Percentiles rank a stretch among this genome's conserved stretches.
Conservation (phyloP, 2,888 invertebrate genomes). For the Sarcophaga subvicina region DNA sequence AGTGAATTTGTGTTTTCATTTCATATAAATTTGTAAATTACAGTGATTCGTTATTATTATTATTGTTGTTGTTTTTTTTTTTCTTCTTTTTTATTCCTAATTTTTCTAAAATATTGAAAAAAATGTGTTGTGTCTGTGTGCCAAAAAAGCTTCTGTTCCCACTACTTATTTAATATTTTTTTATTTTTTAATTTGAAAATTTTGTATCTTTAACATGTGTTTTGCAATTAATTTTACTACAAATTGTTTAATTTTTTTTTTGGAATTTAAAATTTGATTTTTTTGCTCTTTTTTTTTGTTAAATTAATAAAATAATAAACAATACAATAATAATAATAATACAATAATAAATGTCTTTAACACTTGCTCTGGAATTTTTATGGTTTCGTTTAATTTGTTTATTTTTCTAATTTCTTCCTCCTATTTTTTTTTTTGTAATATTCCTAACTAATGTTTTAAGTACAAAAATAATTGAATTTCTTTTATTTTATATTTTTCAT, state of each 20-base stretch:
- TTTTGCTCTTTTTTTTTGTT: not conserved
- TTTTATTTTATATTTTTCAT: too few species aligned
- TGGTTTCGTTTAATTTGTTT: conserved; percentile 16
- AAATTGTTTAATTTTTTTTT: conserved; percentile 1
- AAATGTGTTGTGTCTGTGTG: not conserved
- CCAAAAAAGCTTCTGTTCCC: too few species aligned
- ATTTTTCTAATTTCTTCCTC: not conserved
- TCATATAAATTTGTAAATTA: conserved; percentile 24
- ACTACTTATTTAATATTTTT: not conserved
- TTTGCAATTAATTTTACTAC: conserved; percentile 38
- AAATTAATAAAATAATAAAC: conserved; percentile 38
- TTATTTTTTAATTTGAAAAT: not conserved
- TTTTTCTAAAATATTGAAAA: not conserved
- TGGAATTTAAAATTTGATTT: not conserved
- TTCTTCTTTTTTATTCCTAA: not conserved
- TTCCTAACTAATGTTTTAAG: too few species aligned
- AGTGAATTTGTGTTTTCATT: conserved; percentile 30
- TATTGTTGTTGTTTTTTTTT: not conserved
- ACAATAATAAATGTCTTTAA: conserved; percentile 57
- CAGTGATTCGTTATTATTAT: not conserved
- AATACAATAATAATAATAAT: conserved; percentile 4
- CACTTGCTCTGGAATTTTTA: conserved; percentile 65
- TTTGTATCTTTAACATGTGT: conserved; percentile 15
- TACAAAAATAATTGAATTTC: too few species aligned
- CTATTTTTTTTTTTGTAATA: not conserved